Base-by-base conservation (phyloP, 2,888 invertebrate genomes). In the Calameuta filiformis region DNA sequence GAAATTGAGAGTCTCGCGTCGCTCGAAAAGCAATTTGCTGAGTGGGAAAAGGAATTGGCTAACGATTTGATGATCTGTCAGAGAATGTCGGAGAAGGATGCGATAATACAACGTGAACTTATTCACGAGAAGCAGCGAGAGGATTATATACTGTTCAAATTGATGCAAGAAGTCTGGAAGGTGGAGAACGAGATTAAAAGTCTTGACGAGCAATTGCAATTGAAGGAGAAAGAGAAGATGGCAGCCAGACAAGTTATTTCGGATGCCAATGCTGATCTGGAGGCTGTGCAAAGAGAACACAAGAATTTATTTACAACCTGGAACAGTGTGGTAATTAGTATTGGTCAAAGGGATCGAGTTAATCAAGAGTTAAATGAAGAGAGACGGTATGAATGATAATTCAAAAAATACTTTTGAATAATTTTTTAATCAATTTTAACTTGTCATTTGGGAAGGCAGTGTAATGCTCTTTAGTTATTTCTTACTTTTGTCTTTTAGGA, bases 281-380 rank as follows among this genome's bases (percentile, higher is more conserved):
- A 96, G 87, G 95, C 94, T 34, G 88, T 96, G 75, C 94, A 95
- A 84, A 92, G 94, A 75, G 96, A 96, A 84, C 94, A 96, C 81
- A 94, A 94, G 69, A 94, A 94, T 6, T 92, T 96, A 31, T 93
- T 95, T 81, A 94, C 94, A 85, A 93, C 95, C 11, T 97, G 96
- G 96, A 95, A 95, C 87, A 94, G 95, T 23, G 95, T 96, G 69
- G 93, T 97, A 3, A 92, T 94, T 15, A 95, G 95, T 79, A 95
- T 96, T 80, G 93, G 94, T 34, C 94, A 95, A 79, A 91, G 96
- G 34, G 96, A 96, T 88, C 94, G 94, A 84, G 93, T 95, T 1
- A 93, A 94, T 79, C 93, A 94, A 81, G 93, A 94, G 75, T 93
- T 95, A 1, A 93, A 93, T 73, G 92, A 93, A 68, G 95, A 95